Percentiles rank a stretch among this genome's conserved stretches.
Evolutionary conservation across 2,113 vertebrate species (phyloP).

Genomic region (Bagarius yarrelli): DNA sequence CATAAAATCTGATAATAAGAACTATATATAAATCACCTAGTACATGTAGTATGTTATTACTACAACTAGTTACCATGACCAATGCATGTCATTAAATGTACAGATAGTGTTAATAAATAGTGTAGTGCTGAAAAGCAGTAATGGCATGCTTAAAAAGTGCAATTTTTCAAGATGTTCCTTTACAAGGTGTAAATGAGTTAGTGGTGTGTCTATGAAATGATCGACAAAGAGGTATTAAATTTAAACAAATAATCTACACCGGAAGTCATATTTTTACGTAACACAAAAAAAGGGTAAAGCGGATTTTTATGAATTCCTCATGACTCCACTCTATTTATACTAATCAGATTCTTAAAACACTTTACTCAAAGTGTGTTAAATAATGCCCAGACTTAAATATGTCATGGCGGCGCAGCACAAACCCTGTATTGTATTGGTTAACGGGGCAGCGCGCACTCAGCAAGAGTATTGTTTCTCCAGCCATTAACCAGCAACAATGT

Average conservation of each 20-base stretch:
- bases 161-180: no score
- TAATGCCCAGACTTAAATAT: slow-evolving; percentile 36
- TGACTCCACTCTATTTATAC: background rate
- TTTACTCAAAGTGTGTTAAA: slow-evolving; percentile 18
- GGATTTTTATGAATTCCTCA: background rate
- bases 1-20: no score
- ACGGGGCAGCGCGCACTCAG: slow-evolving; percentile 23
- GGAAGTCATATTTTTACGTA: background rate
- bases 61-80: no score
- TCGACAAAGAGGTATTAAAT: background rate
- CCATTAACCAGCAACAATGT: background rate
- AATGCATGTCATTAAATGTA: no score
- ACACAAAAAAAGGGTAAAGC: background rate
- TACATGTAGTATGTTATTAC: no score
- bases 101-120: no score
- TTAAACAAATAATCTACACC: background rate
- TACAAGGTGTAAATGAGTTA: background rate
- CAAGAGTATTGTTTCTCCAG: slow-evolving; percentile 1
- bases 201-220: background rate
- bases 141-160: no score
- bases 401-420: slow-evolving; percentile 49
- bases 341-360: no score
- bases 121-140: no score
- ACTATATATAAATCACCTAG: no score
- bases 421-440: slow-evolving; percentile 45